Percentiles rank a stretch among this genome's conserved stretches.
These are phyloP conservation scores for Quadriops clusia DNA, from an alignment of 2,888 invertebrate species.

Conservation along the genomic window DNA sequence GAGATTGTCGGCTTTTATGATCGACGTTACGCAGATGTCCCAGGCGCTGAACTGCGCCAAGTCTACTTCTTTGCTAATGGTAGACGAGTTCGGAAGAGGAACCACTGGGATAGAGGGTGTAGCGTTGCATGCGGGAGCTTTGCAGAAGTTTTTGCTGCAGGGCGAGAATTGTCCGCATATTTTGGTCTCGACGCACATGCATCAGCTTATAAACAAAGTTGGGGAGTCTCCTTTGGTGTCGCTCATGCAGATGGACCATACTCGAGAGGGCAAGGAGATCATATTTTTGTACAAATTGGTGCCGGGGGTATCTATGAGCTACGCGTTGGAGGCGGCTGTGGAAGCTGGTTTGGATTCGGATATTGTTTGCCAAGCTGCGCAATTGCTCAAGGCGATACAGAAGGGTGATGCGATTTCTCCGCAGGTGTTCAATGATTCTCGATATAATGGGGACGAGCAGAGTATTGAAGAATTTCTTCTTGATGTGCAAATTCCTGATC, in stretches of 20 bases:
- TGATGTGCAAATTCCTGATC: too few relatives aligned
- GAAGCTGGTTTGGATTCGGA: constrained; percentile 43
- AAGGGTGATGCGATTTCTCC: constrained; percentile 15
- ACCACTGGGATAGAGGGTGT: constrained; percentile 67
- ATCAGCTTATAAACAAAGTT: constrained; percentile 49
- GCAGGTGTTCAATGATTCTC: too few relatives aligned
- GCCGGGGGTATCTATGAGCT: constrained; percentile 51
- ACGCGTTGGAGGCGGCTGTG: constrained; percentile 53
- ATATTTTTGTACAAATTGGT: constrained; percentile 55
- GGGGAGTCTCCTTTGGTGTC: constrained; percentile 37
- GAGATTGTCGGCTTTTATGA: constrained; percentile 75
- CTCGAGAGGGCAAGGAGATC: constrained; percentile 32
- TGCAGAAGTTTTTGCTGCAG: constrained; percentile 53
- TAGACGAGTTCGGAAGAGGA: constrained; percentile 87
- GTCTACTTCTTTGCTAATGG: constrained; percentile 56
- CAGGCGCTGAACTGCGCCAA: constrained; percentile 55
- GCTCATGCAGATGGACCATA: constrained; percentile 28
- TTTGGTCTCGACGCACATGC: constrained; percentile 67
- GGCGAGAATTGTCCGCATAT: constrained; percentile 55
- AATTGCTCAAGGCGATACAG: constrained; percentile 34
- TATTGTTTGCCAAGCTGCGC: constrained; percentile 42
- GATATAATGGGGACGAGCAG: too few relatives aligned
- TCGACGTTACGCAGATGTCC: constrained; percentile 66
- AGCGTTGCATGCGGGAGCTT: constrained; percentile 54
- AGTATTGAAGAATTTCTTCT: too few relatives aligned